Evolutionary conservation across 2,797 vertebrate species (phyloP).

Genomic region (Chlorospingus semifuscus): DNA sequence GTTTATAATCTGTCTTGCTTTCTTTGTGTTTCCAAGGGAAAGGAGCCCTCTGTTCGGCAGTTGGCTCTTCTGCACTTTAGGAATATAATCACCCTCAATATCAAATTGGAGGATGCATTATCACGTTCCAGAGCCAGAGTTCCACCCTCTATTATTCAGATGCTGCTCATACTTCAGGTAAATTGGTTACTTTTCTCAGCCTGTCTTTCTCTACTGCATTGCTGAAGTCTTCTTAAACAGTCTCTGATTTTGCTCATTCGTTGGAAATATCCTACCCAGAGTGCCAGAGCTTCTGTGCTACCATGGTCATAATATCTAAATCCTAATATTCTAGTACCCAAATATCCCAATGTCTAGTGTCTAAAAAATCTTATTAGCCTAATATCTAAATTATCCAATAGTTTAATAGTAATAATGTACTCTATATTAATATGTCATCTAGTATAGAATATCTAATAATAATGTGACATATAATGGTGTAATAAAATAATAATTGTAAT

Average conservation of each 20-base stretch:
- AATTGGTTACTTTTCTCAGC: neutral
- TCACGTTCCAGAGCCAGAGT: conserved; percentile 88
- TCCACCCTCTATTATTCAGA: conserved; percentile 94
- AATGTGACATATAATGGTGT: neutral
- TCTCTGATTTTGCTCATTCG: neutral
- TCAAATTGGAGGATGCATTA: conserved; percentile 92
- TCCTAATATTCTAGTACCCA: neutral
- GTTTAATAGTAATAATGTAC: neutral
- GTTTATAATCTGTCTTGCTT: neutral
- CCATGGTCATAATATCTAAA: neutral
- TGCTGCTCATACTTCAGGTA: conserved; percentile 96
- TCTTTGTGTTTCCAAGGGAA: conserved; percentile 80
- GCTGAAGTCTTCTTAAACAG: neutral
- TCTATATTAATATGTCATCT: neutral
- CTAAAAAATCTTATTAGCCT: neutral
- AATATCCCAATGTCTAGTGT: neutral
- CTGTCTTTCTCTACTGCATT: neutral
- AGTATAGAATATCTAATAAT: neutral
- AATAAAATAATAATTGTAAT: neutral
- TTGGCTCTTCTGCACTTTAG: conserved; percentile 93
- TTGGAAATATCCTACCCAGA: neutral
- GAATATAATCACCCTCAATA: conserved; percentile 92
- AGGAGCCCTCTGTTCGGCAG: conserved; percentile 94
- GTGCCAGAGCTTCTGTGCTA: neutral
- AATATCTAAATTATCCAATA: neutral